Percentiles rank a stretch among this genome's conserved stretches.
Conservation (phyloP, 2,888 invertebrate genomes). For the Lordiphosa fenestrarum region DNA sequence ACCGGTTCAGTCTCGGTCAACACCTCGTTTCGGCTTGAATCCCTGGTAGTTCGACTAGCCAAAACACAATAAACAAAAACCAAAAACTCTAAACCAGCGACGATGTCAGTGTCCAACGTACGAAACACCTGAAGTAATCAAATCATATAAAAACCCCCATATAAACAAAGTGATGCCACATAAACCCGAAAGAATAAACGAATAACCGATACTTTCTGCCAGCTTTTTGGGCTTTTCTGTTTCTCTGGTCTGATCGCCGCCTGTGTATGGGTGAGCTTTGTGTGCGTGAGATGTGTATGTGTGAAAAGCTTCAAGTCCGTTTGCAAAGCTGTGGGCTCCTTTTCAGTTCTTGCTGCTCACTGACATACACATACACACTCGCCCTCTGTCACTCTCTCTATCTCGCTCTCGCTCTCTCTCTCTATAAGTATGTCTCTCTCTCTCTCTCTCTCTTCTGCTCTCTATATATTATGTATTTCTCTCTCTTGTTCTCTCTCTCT, state of each 20-base stretch:
- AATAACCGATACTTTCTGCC: slow-evolving; percentile 6
- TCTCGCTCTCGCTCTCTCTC: slow-evolving; percentile 13
- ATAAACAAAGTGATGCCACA: not conserved
- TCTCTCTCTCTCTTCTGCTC: slow-evolving; percentile 22
- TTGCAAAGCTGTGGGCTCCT: slow-evolving; percentile 1
- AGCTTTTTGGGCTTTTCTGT: slow-evolving; percentile 17
- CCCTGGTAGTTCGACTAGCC: slow-evolving; percentile 3
- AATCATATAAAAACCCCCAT: not conserved
- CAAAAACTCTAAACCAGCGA: slow-evolving; percentile 14
- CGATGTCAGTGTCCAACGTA: slow-evolving; percentile 3
- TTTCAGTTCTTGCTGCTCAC: slow-evolving; percentile 23
- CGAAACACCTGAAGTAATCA: slow-evolving; percentile 4
- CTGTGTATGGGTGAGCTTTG: slow-evolving; percentile 4
- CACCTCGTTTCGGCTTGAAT: no score
- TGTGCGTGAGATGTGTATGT: slow-evolving; percentile 19
- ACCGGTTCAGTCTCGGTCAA: no score
- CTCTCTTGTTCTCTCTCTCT: slow-evolving; percentile 34
- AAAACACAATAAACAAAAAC: slow-evolving; percentile 1
- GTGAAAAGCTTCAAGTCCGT: slow-evolving; percentile 9
- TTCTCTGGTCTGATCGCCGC: slow-evolving; percentile 8
- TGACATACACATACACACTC: slow-evolving; percentile 12
- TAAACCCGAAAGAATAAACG: slow-evolving; percentile 1
- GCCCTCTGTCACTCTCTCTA: slow-evolving; percentile 4
- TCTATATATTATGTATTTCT: slow-evolving; percentile 24
- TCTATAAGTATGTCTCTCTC: slow-evolving; percentile 5